These are phyloP conservation scores for Plebejus anna DNA, from an alignment of 2,888 invertebrate genomes.

Conservation along the genomic window DNA sequence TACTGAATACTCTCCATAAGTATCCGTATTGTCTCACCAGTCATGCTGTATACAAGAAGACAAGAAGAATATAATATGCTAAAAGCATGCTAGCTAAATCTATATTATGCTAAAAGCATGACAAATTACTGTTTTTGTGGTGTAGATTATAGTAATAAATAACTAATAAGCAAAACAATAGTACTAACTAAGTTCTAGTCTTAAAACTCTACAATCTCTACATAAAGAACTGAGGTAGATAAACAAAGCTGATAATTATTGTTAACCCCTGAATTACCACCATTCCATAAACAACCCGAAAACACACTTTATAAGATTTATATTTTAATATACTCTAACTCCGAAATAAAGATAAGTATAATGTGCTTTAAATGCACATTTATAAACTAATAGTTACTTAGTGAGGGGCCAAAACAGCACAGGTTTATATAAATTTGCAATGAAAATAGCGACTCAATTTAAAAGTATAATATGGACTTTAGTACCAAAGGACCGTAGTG, in stretches of 20 bases:
- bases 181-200: too few relatives aligned
- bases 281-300: not conserved
- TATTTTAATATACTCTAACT: slow-evolving; percentile 15
- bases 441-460: slow-evolving; percentile 26
- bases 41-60: too few relatives aligned
- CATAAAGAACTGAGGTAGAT: not conserved
- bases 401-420: slow-evolving; percentile 22
- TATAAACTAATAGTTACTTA: slow-evolving; percentile 18
- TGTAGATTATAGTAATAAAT: too few relatives aligned
- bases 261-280: not conserved
- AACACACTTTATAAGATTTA: not conserved
- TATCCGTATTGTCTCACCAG: too few relatives aligned
- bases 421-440: slow-evolving; percentile 27
- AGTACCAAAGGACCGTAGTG: slow-evolving; percentile 13
- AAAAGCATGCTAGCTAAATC: too few relatives aligned
- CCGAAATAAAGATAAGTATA: not conserved
- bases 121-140: too few relatives aligned
- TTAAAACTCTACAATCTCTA: too few relatives aligned
- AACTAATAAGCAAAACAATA: too few relatives aligned
- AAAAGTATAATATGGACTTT: slow-evolving; percentile 29
- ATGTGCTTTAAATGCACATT: slow-evolving; percentile 24
- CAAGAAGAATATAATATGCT: too few relatives aligned
- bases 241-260: not conserved
- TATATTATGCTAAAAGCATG: too few relatives aligned
- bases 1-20: too few relatives aligned